Conservation (phyloP, 2,113 vertebrate genomes). For the Lanius ludovicianus region DNA sequence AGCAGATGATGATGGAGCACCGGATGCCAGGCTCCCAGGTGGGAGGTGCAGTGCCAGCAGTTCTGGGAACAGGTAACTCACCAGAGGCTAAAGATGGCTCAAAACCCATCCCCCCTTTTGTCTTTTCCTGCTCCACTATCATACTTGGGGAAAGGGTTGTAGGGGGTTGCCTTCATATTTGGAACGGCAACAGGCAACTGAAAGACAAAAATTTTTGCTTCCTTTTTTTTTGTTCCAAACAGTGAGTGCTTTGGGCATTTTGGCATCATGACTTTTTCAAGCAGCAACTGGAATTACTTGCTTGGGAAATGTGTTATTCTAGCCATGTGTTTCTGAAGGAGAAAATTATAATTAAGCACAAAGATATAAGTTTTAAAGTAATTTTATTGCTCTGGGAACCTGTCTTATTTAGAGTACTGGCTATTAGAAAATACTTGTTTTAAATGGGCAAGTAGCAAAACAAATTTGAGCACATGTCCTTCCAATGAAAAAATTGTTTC, state of each 20-base stretch:
- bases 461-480: background rate
- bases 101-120: background rate
- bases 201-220: background rate
- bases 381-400: background rate
- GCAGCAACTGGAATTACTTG: background rate
- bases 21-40: background rate
- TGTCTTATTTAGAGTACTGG: background rate
- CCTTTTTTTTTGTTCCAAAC: background rate
- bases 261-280: background rate
- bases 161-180: background rate
- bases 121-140: background rate
- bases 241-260: background rate
- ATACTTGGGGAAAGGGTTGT: background rate
- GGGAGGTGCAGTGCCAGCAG: background rate
- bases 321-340: background rate
- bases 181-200: background rate
- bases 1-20: background rate
- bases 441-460: background rate
- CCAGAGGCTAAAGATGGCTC: background rate
- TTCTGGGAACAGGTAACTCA: constrained; percentile 1
- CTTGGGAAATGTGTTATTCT: background rate
- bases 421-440: background rate
- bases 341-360: background rate
- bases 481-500: background rate
- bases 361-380: background rate